Percentiles rank a stretch among this genome's conserved stretches.
These are phyloP conservation scores for Arctocebus calabarensis DNA, from an alignment of 2,797 vertebrate species.

Conservation along the genomic window DNA sequence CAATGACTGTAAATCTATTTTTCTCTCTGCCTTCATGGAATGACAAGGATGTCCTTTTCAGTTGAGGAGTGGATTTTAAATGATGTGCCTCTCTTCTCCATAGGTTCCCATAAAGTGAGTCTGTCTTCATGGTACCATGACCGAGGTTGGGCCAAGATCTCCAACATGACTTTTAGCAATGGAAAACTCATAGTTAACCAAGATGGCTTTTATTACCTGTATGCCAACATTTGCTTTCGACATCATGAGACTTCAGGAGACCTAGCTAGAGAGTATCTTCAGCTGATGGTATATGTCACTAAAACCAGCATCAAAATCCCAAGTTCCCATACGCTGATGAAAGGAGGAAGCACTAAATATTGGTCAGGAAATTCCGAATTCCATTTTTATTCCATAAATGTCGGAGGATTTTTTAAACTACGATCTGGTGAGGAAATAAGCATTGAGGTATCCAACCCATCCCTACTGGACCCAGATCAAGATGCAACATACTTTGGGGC, in stretches of 20 bases:
- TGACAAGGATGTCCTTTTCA: not conserved
- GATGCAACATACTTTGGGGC: slow-evolving; percentile 97
- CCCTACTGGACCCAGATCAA: slow-evolving; percentile 93
- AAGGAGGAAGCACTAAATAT: slow-evolving; percentile 95
- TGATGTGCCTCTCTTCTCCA: not conserved
- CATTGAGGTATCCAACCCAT: slow-evolving; percentile 95
- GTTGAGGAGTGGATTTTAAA: not conserved
- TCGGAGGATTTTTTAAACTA: slow-evolving; percentile 93
- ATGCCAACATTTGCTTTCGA: slow-evolving; percentile 97
- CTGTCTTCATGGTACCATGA: slow-evolving; percentile 93
- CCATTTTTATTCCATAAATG: slow-evolving; percentile 97
- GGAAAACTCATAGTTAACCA: slow-evolving; percentile 93
- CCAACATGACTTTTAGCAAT: slow-evolving; percentile 92
- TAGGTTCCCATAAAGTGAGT: slow-evolving; percentile 88
- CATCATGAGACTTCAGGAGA: slow-evolving; percentile 88
- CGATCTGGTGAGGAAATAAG: slow-evolving; percentile 92
- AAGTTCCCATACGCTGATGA: slow-evolving; percentile 91
- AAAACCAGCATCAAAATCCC: slow-evolving; percentile 92
- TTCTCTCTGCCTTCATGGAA: not conserved
- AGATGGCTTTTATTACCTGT: slow-evolving; percentile 96
- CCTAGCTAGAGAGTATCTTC: slow-evolving; percentile 89
- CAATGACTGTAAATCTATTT: not conserved
- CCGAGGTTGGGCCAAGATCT: slow-evolving; percentile 90
- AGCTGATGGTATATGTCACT: slow-evolving; percentile 95
- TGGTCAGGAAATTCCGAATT: slow-evolving; percentile 92